Percentiles rank a stretch among this genome's conserved stretches.
phyloP scores from a whole-genome alignment of 2,888 invertebrate genomes.

The Hemaris fuciformis region DNA sequence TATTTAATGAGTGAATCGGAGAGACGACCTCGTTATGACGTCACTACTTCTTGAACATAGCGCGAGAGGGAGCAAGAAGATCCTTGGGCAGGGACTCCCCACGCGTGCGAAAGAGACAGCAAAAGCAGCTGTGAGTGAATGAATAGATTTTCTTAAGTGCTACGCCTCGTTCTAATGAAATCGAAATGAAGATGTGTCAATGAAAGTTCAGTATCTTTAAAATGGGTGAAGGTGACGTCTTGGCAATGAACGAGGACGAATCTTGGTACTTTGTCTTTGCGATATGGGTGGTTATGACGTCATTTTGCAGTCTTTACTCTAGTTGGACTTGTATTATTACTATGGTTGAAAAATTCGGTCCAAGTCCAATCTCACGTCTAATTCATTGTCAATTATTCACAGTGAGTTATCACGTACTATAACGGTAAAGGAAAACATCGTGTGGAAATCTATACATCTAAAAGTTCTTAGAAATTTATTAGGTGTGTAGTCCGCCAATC shows the following conservation, averaged over 20 bases:
- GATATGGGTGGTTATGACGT: too few species aligned
- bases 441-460: too few species aligned
- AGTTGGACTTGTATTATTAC: too few species aligned
- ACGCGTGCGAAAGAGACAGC: constrained; percentile 41
- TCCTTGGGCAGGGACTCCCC: constrained; percentile 25
- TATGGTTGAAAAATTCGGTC: too few species aligned
- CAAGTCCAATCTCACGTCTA: too few species aligned
- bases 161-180: constrained; percentile 54
- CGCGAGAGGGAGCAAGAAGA: constrained; percentile 47
- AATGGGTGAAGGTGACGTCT: constrained; percentile 31
- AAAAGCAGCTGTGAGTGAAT: constrained; percentile 59
- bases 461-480: too few species aligned
- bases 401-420: too few species aligned
- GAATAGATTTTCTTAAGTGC: constrained; percentile 68
- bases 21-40: constrained; percentile 77
- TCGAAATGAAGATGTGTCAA: constrained; percentile 55
- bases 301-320: too few species aligned
- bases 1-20: constrained; percentile 79
- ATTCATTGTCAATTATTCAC: too few species aligned
- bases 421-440: too few species aligned
- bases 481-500: too few species aligned
- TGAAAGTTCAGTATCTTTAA: constrained; percentile 39
- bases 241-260: neutral
- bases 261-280: neutral
- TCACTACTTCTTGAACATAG: constrained; percentile 61